Percentiles rank a stretch among this genome's conserved stretches.
Conservation (phyloP, 2,888 invertebrate genomes). For the Meganola albula region DNA sequence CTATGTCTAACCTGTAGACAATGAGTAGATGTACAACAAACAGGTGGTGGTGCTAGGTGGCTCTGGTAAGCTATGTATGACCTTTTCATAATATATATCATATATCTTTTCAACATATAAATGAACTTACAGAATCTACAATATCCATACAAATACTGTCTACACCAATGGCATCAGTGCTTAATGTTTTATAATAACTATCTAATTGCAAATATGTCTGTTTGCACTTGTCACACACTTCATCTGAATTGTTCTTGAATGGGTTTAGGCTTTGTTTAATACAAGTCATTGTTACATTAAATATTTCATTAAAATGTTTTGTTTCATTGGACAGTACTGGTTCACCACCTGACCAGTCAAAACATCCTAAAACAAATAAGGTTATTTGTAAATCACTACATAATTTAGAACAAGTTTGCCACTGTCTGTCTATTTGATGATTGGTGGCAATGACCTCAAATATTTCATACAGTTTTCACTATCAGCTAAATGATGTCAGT, state of each 20-base stretch:
- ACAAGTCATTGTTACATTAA: constrained; percentile 63
- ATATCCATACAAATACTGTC: constrained; percentile 82
- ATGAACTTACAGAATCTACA: constrained; percentile 78
- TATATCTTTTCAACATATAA: too few species aligned
- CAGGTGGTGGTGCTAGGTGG: too few species aligned
- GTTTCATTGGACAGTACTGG: constrained; percentile 60
- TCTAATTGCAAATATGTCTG: constrained; percentile 73
- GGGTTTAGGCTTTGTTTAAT: constrained; percentile 44
- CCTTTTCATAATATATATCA: too few species aligned
- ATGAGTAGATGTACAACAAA: too few species aligned
- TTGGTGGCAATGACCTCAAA: too few species aligned
- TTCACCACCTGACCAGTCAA: constrained; percentile 56
- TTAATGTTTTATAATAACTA: constrained; percentile 76
- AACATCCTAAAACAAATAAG: constrained; percentile 70
- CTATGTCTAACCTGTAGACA: too few species aligned
- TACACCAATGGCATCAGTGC: constrained; percentile 73
- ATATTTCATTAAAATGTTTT: constrained; percentile 61
- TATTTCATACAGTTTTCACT: too few species aligned
- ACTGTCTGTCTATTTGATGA: too few species aligned
- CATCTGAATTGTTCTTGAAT: constrained; percentile 39
- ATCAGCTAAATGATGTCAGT: too few species aligned
- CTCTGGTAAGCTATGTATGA: too few species aligned
- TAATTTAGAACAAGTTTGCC: too few species aligned
- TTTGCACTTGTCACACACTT: constrained; percentile 76
- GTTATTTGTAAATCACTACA: too few species aligned